A percentile compares a stretch with the other conserved stretches of the same genome.
Evolutionary conservation across 2,113 vertebrate genomes (phyloP).

Genomic region (Neogobius melanostomus): DNA sequence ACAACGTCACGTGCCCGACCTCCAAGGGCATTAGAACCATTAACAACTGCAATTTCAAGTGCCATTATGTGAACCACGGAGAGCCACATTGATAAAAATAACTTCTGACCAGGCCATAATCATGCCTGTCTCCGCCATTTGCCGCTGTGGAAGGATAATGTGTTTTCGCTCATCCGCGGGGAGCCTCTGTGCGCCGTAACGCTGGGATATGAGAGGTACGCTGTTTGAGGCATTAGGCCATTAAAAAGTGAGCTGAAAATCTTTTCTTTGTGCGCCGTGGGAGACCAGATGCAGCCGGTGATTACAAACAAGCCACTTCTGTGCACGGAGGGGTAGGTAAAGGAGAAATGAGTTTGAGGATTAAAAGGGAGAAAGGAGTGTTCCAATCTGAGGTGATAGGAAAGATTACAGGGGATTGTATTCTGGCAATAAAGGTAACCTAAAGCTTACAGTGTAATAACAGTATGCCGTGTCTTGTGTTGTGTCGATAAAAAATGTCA

Average conservation of each 20-base stretch:
- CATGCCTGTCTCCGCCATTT: neutral
- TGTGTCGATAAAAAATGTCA: no score
- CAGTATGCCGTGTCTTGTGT: no score
- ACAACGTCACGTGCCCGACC: neutral
- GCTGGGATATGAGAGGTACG: neutral
- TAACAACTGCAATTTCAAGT: neutral
- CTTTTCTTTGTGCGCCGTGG: conserved; percentile 4
- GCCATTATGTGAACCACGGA: neutral
- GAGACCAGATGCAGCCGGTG: conserved; percentile 15
- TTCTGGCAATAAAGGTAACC: no score
- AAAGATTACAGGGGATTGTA: no score
- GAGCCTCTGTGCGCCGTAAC: neutral
- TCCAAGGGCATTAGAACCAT: neutral
- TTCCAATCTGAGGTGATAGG: no score
- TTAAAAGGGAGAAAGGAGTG: neutral
- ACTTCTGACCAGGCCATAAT: neutral
- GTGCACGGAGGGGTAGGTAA: neutral
- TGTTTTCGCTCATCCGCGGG: neutral
- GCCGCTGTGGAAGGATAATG: neutral
- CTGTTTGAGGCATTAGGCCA: neutral
- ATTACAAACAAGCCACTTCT: neutral
- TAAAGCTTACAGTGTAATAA: no score
- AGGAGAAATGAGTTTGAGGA: neutral
- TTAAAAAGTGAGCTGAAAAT: neutral
- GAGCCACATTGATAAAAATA: neutral